A percentile compares a stretch with the other conserved stretches of the same genome.
These are phyloP conservation scores for Lysandra bellargus DNA, from an alignment of 2,888 invertebrate species.

Conservation along the genomic window DNA sequence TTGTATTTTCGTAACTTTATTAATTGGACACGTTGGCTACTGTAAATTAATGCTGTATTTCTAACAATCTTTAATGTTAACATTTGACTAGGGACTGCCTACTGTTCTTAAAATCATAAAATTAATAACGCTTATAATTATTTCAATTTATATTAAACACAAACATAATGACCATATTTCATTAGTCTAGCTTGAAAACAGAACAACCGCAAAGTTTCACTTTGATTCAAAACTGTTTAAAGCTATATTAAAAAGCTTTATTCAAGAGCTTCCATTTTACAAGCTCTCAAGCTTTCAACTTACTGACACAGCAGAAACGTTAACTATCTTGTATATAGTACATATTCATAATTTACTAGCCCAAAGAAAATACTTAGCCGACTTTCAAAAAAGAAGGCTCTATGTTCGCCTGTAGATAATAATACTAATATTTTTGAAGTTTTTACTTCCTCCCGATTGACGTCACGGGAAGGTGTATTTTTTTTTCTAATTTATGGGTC, in stretches of 20 bases:
- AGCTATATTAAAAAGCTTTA: too few relatives aligned
- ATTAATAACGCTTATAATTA: neutral
- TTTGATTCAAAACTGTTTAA: too few relatives aligned
- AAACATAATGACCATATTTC: neutral
- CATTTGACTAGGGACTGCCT: neutral
- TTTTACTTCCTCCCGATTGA: neutral
- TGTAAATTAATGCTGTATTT: neutral
- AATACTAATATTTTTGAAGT: too few relatives aligned
- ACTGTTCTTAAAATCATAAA: neutral
- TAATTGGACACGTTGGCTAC: neutral
- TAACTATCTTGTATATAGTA: too few relatives aligned
- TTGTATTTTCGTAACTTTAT: neutral
- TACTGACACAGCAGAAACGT: neutral
- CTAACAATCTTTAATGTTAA: neutral
- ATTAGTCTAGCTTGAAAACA: neutral
- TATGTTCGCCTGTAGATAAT: too few relatives aligned
- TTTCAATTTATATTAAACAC: neutral
- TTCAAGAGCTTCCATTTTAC: neutral
- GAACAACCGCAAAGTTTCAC: neutral
- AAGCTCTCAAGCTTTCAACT: neutral
- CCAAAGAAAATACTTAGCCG: too few relatives aligned
- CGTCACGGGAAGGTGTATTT: neutral
- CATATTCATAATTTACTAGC: too few relatives aligned
- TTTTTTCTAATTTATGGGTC: constrained; percentile 4
- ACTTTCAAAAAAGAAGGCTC: too few relatives aligned